Percentiles rank a stretch among this genome's conserved stretches.
Evolutionary conservation across 2,888 invertebrate genomes (phyloP).

Genomic region (Trisateles emortualis): DNA sequence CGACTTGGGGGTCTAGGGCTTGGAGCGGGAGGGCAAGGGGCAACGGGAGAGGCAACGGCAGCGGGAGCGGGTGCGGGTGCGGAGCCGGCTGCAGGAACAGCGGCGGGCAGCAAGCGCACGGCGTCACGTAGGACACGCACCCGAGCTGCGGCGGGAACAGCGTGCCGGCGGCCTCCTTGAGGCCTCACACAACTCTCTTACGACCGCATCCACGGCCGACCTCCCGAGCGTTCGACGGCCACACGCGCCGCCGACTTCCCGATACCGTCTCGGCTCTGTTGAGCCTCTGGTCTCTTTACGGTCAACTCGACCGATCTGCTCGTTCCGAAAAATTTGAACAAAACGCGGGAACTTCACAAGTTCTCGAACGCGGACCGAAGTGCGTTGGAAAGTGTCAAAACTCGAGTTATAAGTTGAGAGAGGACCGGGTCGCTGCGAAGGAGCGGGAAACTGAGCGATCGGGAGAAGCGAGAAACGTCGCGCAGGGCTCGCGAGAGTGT

Average conservation of each 20-base stretch:
- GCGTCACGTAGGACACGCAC: constrained; percentile 86
- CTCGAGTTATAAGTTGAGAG: constrained; percentile 61
- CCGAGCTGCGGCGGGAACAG: constrained; percentile 87
- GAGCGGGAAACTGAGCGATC: constrained; percentile 80
- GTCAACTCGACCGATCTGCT: constrained; percentile 51
- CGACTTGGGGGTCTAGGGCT: constrained; percentile 82
- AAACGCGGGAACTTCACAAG: constrained; percentile 72
- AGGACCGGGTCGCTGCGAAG: constrained; percentile 68
- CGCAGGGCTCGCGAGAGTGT: constrained; percentile 84
- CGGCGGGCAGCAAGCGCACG: constrained; percentile 84
- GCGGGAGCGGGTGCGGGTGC: constrained; percentile 76
- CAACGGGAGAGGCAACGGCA: constrained; percentile 81
- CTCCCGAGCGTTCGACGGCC: constrained; percentile 76
- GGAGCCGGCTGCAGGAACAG: constrained; percentile 80
- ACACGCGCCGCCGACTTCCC: constrained; percentile 73
- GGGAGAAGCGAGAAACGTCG: constrained; percentile 83
- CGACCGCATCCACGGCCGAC: constrained; percentile 84
- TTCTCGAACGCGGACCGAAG: constrained; percentile 54
- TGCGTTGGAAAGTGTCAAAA: constrained; percentile 62
- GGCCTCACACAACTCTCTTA: constrained; percentile 83
- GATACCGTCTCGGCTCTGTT: constrained; percentile 53
- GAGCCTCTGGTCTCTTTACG: constrained; percentile 27
- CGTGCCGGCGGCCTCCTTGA: constrained; percentile 86
- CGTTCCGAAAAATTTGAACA: constrained; percentile 46
- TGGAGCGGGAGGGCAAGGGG: constrained; percentile 82